Conservation (phyloP, 2,113 vertebrate species). For the Bubo scandiacus region DNA sequence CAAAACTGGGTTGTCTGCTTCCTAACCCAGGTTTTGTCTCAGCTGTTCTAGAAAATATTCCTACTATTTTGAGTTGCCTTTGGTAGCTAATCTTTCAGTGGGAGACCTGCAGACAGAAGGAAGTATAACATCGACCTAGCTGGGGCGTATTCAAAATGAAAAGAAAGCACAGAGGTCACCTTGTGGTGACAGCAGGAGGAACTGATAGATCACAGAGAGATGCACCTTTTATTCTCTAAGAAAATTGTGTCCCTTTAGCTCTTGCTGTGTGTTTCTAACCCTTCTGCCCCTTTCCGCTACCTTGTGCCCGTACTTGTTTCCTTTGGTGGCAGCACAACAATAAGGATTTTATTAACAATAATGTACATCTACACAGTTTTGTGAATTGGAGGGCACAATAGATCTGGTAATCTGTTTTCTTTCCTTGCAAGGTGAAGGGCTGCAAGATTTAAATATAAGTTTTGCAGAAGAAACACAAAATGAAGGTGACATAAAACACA, state of each 20-base stretch:
- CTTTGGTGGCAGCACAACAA: background rate
- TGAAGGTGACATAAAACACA: background rate
- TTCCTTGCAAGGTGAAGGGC: background rate
- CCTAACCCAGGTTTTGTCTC: background rate
- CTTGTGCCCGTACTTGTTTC: background rate
- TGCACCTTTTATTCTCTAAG: background rate
- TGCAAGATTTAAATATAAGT: background rate
- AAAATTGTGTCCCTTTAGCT: background rate
- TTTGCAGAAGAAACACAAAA: background rate
- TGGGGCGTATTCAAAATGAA: background rate
- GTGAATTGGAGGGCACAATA: background rate
- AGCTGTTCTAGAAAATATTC: background rate
- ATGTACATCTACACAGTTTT: background rate
- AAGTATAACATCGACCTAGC: background rate
- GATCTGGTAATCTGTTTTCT: background rate
- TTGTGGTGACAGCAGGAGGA: background rate
- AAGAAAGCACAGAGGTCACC: background rate
- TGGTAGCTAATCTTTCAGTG: background rate
- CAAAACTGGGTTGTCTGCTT: background rate
- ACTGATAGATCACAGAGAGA: background rate
- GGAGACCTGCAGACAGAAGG: background rate
- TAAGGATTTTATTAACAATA: background rate
- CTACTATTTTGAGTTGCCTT: background rate
- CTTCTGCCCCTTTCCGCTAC: background rate
- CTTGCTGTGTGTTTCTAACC: background rate